Evolutionary conservation across 1,140 invertebrate species (phyloP), one percentile per base, ranked within the genome.

Genomic region (Harpegnathos saltator): DNA sequence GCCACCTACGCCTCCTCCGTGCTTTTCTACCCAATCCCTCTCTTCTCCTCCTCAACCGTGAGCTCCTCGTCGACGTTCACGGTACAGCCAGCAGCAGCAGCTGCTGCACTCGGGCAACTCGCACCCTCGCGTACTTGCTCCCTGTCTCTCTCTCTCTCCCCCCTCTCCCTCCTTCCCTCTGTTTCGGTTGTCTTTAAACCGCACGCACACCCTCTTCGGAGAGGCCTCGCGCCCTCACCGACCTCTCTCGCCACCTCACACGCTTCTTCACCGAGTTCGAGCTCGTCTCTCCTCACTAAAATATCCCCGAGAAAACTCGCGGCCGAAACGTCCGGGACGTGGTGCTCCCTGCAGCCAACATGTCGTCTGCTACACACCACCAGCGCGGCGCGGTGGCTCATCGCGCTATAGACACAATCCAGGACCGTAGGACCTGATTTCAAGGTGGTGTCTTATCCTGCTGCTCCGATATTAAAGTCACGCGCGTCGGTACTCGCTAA

Each of bases 311-410:
- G 87, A 87, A 89, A 90, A 91, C 90, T 93, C 90, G 91, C 90
- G 88, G 83, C 86, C 88, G 83, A 89, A 92, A 93, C 87, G 89
- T 92, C 90, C 91, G 90, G 92, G 91, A 88, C 90, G 90, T 92
- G 89, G 84, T 91, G 78, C 88, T 92, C 89, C 92, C 90, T 92
- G 86, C 90, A 91, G 90, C 90, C 92, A 93, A 93, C 92, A 94
- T 93, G 93, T 94, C 93, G 92, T 93, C 93, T 93, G 92, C 93
- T 94, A 93, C 89, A 93, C 89, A 81, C 83, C 85, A 86, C 71
- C 84, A 86, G 84, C 83, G 86, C 87, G 81, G 52, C 38, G 38
- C 38, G 38, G 33, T 80, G 84, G 69, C 65, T 65, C 84, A 80
- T 68, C 72, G 87, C 77, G 87, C 83, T 82, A 82, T 59, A 44